Evolutionary conservation across 1,140 invertebrate genomes (phyloP), one percentile per base, ranked within the genome.

Genomic region (Aphis craccivora): DNA sequence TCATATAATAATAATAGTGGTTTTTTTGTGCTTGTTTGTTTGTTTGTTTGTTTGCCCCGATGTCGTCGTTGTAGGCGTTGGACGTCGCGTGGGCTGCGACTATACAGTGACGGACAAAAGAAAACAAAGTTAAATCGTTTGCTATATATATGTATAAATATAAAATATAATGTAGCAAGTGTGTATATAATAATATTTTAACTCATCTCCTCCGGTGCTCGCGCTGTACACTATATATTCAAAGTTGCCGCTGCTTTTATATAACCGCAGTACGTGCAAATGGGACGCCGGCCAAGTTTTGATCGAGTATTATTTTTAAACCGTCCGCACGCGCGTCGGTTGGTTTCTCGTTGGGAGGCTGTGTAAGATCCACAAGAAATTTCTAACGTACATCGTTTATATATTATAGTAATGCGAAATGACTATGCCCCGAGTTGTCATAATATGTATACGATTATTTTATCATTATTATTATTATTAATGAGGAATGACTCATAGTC

Each of bases 241-340:
- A 53, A 89, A 89, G 48, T 55, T 48, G 3, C n/a, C 11, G 23
- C 55, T 25, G 23, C 55, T 25, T 37, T 30, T 81, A 81, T 22
- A 40, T 48, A 43, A 35, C 35, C 91, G 37, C 45, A 48, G n/a
- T 76, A 48, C 91, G 91, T 83, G 45, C 25, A 83, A 92, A 81
- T 51, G 91, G 91, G 91, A 76, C n/a, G n/a, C 2, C n/a, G n/a
- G 60, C 91, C 91, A 92, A 92, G 67, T 92, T 90, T 83, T 55
- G 87, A 83, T 83, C 30, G 18, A 20, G n/a, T 35, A 37, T 92
- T 92, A 92, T 92, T 92, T 92, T 92, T 92, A 92, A 92, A 81
- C 91, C 18, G 8, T 30, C 35, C n/a, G n/a, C 90, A 3, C 60
- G 30, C 60, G 30, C 91, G 48, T 37, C 60, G 2, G 67, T 83